Evolutionary conservation across 2,888 invertebrate species (phyloP), one percentile per base, ranked within the genome.

Genomic region (Machimus atricapillus): DNA sequence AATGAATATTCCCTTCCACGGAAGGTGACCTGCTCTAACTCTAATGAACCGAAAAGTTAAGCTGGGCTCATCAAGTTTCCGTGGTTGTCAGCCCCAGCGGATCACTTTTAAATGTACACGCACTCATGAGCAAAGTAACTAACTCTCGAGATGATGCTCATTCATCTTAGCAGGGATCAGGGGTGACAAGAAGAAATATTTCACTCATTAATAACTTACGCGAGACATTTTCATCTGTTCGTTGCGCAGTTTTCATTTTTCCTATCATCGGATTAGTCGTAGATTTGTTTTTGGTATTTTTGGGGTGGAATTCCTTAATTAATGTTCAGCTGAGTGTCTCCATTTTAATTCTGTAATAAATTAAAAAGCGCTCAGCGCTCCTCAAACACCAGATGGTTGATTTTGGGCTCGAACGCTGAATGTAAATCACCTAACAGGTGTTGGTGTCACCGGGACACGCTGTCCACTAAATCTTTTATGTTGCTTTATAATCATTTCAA

Each of bases 161-260:
- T 87, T 87, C 87, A 86, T 87, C 79, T 86, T 81, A 40, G 27
- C 34, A 74, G 79, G 86, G 87, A 87, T 87, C 87, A 87, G 56
- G 85, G 52, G 86, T 86, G 87, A 87, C 87, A 87, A 34, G 86
- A 76, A 87, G 81, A 87, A 87, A 87, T 86, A 87, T 87, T 81
- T 87, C 86, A 87, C 87, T 87, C 87, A 87, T 87, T 87, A 87
- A 87, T 87, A 86, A 86, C 87, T 86, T 81, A 87, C 74, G 82
- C 40, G 81, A 87, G 74, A 82, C 86, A 74, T 86, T 86, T 87
- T 82, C 87, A 86, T 87, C 86, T 87, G 86, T 58, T 77, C 86
- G 66, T 52, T 79, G 66, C 78, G 78, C 74, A 52, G 43, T 43
- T 87, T 87, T 87, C 43, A 86, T 87, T 87, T 81, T 87, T 85